Evolutionary conservation across 2,113 vertebrate species (phyloP).

Genomic region (Cacatua alba): DNA sequence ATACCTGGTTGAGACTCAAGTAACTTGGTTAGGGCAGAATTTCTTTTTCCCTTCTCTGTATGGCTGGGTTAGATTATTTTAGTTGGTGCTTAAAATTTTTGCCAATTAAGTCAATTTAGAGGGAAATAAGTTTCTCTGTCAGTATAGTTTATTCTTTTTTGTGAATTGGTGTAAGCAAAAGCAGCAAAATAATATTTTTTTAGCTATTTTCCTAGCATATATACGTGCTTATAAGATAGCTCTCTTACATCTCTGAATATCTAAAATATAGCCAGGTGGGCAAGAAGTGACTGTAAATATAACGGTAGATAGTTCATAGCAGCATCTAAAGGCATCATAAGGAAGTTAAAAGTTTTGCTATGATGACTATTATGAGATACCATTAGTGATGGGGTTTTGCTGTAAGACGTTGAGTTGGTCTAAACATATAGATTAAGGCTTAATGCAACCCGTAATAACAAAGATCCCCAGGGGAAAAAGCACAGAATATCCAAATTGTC

Average conservation of each 20-base stretch:
- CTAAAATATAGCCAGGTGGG: background rate
- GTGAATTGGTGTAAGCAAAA: background rate
- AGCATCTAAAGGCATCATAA: background rate
- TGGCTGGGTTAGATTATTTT: background rate
- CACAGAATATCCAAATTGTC: background rate
- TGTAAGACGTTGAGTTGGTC: background rate
- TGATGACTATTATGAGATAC: background rate
- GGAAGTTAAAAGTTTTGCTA: background rate
- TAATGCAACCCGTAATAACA: background rate
- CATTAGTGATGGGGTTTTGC: background rate
- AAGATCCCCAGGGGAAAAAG: background rate
- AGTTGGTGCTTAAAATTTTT: background rate
- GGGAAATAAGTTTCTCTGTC: background rate
- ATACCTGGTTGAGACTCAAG: background rate
- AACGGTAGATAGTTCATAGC: background rate
- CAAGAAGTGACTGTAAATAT: background rate
- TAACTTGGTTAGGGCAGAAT: background rate
- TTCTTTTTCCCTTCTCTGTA: background rate
- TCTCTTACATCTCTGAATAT: background rate
- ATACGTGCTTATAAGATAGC: background rate
- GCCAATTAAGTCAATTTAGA: background rate
- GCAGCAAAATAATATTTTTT: background rate
- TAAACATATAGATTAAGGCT: background rate
- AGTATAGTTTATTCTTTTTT: background rate
- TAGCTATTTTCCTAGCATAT: background rate